A percentile compares a stretch with the other conserved stretches of the same genome.
These are phyloP conservation scores for Lota lota DNA, from an alignment of 2,113 vertebrate species.

Conservation along the genomic window DNA sequence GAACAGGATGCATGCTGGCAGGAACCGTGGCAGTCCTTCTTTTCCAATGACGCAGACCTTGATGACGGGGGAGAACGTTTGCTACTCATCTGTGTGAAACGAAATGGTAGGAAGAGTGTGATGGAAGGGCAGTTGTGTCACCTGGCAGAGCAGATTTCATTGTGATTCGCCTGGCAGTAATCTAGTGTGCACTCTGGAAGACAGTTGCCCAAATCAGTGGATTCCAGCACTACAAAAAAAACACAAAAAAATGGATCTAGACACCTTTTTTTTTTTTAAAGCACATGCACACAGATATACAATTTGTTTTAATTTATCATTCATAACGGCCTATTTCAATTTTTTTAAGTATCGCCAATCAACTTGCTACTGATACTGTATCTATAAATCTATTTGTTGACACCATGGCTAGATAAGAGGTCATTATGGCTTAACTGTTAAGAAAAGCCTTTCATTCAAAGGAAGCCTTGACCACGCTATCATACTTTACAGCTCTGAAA, in stretches of 20 bases:
- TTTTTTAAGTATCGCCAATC: background rate
- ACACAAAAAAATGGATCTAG: background rate
- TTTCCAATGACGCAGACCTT: conserved; percentile 59
- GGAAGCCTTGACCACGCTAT: conserved; percentile 59
- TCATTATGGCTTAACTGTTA: conserved; percentile 45
- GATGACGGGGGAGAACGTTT: background rate
- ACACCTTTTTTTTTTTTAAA: background rate
- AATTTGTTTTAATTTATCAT: background rate
- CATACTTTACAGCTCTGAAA: conserved; percentile 57
- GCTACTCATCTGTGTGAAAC: background rate
- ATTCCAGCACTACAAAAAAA: conserved; percentile 55
- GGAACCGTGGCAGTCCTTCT: conserved; percentile 53
- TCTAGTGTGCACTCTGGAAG: conserved; percentile 65
- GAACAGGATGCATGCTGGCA: conserved; percentile 73
- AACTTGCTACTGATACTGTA: conserved; percentile 35
- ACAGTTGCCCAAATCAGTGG: conserved; percentile 48
- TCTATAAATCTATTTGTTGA: conserved; percentile 34
- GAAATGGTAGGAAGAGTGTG: background rate
- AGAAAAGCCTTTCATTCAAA: conserved; percentile 60
- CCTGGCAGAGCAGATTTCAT: conserved; percentile 67
- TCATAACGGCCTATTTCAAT: too few species aligned
- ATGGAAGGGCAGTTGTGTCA: conserved; percentile 10
- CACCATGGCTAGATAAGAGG: conserved; percentile 52
- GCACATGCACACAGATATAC: conserved; percentile 2
- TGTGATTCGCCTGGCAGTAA: conserved; percentile 60